phyloP scores from a whole-genome alignment of 1,140 invertebrate genomes.

The Magallana ariakensis region DNA sequence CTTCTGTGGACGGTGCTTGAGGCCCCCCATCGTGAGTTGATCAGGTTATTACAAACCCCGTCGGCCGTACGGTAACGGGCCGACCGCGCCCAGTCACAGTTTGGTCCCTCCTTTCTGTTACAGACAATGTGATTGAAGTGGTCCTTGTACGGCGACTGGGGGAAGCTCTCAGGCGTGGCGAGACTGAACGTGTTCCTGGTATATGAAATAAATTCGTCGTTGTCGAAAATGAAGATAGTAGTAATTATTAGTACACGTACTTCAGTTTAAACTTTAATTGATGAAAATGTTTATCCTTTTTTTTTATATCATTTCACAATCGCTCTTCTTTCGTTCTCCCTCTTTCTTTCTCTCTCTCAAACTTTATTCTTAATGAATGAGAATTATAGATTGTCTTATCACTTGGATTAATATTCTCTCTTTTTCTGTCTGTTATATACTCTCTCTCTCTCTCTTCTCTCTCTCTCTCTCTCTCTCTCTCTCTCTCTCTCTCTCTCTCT shows the following conservation, averaged over 20 bases:
- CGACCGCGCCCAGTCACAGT: neutral
- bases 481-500: no score
- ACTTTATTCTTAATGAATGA: no score
- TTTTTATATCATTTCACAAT: no score
- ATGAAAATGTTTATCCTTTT: neutral
- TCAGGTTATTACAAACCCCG: constrained; percentile 95
- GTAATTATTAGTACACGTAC: neutral
- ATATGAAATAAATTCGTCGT: neutral
- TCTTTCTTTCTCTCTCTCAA: no score
- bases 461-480: no score
- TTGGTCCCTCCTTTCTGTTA: neutral
- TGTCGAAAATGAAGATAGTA: neutral
- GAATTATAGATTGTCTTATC: no score
- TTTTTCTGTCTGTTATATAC: no score
- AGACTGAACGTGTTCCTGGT: neutral
- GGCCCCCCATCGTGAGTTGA: constrained; percentile 92
- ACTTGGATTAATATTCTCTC: no score
- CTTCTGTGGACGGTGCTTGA: constrained; percentile 78
- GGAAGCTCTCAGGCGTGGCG: neutral
- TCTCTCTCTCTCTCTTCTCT: no score
- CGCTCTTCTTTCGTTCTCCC: no score
- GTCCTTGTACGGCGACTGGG: neutral
- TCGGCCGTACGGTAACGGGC: constrained; percentile 89
- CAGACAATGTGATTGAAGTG: neutral
- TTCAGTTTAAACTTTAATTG: neutral